Evolutionary conservation across 2,113 vertebrate species (phyloP).

Genomic region (Macaca fascicularis): T2T-MFA8v1.1 NC_088386.1:47897001-47897500

Average conservation of each 20-base stretch:
- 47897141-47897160: not conserved
- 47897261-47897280: not conserved
- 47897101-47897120: not conserved
- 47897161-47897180: not conserved
- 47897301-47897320: not conserved
- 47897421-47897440: not conserved
- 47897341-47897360: not conserved
- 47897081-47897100: not conserved
- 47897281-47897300: not conserved
- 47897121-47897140: not conserved
- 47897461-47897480: slow-evolving; percentile 9
- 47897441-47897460: not conserved
- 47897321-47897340: not conserved
- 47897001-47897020: not conserved
- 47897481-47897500: not conserved
- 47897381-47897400: not conserved
- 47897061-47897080: not conserved
- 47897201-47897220: not conserved
- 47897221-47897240: not conserved
- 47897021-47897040: not conserved
- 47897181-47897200: not conserved
- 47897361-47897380: not conserved
- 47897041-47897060: not conserved
- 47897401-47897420: not conserved
- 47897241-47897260: not conserved